Percentiles rank a stretch among this genome's conserved stretches.
phyloP scores from a whole-genome alignment of 2,797 vertebrate species.

The Carcharodon carcharias region DNA sequence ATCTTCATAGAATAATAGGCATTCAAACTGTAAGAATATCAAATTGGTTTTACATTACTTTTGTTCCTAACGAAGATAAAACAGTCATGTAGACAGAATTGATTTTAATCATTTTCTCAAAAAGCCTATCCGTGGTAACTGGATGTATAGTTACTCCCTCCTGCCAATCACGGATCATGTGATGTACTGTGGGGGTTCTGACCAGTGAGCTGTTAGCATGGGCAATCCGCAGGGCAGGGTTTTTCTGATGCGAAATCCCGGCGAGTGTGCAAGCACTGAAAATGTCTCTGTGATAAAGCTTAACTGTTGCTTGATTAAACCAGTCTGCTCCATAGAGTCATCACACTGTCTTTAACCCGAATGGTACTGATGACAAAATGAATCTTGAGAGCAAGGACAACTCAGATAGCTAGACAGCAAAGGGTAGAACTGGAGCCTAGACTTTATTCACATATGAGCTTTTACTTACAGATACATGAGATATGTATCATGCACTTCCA shows the following conservation, averaged over 20 bases:
- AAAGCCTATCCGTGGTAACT: not conserved
- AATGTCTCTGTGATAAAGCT: too few relatives aligned
- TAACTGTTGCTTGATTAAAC: too few relatives aligned
- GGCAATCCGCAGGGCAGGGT: too few relatives aligned
- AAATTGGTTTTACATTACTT: not conserved
- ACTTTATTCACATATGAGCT: not conserved
- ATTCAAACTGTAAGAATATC: not conserved
- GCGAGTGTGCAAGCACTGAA: too few relatives aligned
- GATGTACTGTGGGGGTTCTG: too few relatives aligned
- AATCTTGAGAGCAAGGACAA: not conserved
- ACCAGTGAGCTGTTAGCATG: too few relatives aligned
- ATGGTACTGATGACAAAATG: not conserved
- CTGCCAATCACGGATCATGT: too few relatives aligned
- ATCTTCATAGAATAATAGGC: not conserved
- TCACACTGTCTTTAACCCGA: not conserved
- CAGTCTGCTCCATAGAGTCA: too few relatives aligned
- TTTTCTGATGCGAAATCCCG: too few relatives aligned
- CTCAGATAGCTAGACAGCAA: not conserved
- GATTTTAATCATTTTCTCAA: not conserved
- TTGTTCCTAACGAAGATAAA: not conserved
- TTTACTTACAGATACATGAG: not conserved
- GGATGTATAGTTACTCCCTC: too few relatives aligned
- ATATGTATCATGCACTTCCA: not conserved
- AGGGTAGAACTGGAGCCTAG: not conserved
- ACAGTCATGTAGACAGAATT: not conserved